A percentile compares a stretch with the other conserved stretches of the same genome.
These are phyloP conservation scores for Keiferia lycopersicella DNA, from an alignment of 2,888 invertebrate genomes.

Conservation along the genomic window DNA sequence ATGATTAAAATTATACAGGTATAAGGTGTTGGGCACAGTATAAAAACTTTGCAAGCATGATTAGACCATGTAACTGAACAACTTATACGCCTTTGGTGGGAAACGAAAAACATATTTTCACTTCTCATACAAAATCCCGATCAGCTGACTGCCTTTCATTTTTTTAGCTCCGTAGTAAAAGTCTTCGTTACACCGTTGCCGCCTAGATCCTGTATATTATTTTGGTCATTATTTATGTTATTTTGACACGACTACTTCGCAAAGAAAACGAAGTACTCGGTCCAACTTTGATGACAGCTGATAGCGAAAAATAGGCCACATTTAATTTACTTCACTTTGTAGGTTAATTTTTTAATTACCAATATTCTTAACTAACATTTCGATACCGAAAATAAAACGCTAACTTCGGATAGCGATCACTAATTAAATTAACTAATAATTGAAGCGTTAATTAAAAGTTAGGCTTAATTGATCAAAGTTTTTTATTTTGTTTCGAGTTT, in stretches of 20 bases:
- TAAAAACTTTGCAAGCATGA: no score
- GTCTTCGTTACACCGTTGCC: no score
- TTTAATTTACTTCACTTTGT: slow-evolving; percentile 23
- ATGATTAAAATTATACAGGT: slow-evolving; percentile 35
- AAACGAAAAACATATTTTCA: no score
- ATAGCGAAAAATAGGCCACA: slow-evolving; percentile 41
- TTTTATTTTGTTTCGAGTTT: slow-evolving; percentile 25
- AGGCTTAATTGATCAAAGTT: slow-evolving; percentile 44
- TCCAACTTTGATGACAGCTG: slow-evolving; percentile 20
- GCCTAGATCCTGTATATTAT: no score
- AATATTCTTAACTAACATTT: slow-evolving; percentile 15
- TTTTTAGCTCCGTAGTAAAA: no score
- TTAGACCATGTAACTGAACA: no score
- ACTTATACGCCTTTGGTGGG: no score
- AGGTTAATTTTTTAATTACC: slow-evolving; percentile 4
- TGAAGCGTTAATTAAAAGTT: slow-evolving; percentile 48
- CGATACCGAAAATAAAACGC: slow-evolving; percentile 30
- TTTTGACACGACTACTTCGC: slow-evolving; percentile 24
- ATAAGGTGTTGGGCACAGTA: no score
- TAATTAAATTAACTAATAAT: slow-evolving; percentile 47
- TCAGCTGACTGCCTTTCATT: no score
- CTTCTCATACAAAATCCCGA: no score
- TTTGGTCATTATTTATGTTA: slow-evolving; percentile 33
- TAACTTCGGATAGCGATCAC: slow-evolving; percentile 43
- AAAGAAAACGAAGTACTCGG: slow-evolving; percentile 26